Base-by-base conservation (phyloP, 2,113 vertebrate genomes). In the Cryptomyrus ogoouensis region DNA sequence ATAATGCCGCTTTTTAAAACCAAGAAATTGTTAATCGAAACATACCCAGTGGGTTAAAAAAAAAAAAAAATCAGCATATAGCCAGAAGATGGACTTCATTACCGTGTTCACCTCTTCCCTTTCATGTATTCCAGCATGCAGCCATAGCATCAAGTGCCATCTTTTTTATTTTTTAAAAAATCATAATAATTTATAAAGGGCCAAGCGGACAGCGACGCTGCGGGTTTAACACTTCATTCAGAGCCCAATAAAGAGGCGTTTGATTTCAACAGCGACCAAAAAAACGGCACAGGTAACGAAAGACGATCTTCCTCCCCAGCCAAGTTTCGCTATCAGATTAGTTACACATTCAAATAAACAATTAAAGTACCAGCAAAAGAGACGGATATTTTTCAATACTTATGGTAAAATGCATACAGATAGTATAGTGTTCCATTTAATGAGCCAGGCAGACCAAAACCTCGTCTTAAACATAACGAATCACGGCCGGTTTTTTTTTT, bases 111-210 rank as follows among this genome's bases (percentile, higher is more conserved):
- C 89, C 90, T 94, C 91, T 94, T 94, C 95, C 95, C 95, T 95
- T 95, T 95, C 92, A 94, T 91, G 94, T 93, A 94, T 95, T 96
- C 95, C 96, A 96, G 96, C 96, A 96, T 95, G 93, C 94, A 95
- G 93, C 94, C 93, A 92, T 86, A 94, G 93, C 94, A 94, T 95
- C 95, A 95, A 95, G 95, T 96, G 96, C 94, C 93, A 90, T 94
- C 90, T 94, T 94, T 94, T 90, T 88, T 46, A 83, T n/a, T 27
- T 53, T 58, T 90, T 91, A 93, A 90, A 90, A 91, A 56, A 56
- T 56, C 5, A 52, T 84, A 94, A 95, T 94, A 94, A 94, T 92
- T 95, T 94, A 93, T 91, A 93, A 89, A 91, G 89, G 77, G 27
- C 52, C 19, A 56, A 85, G 77, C 50, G 42, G 56, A 52, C 88